Evolutionary conservation across 2,797 vertebrate species (phyloP), one percentile per base, ranked within the genome.

Genomic region (Euphonia xanthogaster): DNA sequence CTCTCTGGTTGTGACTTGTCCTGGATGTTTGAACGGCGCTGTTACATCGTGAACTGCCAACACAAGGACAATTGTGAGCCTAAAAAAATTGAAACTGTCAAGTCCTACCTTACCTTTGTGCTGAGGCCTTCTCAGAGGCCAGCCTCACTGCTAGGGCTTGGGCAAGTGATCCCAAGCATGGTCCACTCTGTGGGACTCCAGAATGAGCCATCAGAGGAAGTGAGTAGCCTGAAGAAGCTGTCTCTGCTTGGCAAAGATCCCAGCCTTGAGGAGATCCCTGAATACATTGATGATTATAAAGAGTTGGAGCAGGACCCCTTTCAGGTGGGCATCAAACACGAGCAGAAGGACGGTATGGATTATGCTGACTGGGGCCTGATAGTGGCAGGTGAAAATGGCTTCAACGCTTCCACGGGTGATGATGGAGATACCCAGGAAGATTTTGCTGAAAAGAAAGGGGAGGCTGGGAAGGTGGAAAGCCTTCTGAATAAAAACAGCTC

Each of bases 21-120:
- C 61, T 99, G 99, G 99, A 97, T 99, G 97, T 98, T 99, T 23
- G 97, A 99, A 67, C 98, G 95, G 19, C 98, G 91, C 90, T 99
- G 99, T 97, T 99, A 99, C 70, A 95, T 99, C 3, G 98, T 99
- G 88, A 98, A 97, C 97, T 99, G 99, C 94, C 98, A 97, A 51
- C 98, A 84, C 82, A 97, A 94, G 88, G 98, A 98, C 63, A 98
- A 97, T 68, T 99, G 99, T 54, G 97, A 97, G 68, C 99, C 98
- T 63, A 98, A 97, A 90, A 96, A 98, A 78, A 96, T 98, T 33
- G 98, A 98, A 4, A 98, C 97, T 2, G 95, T 98, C 0, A 98
- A 98, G 54, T 99, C 99, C 4, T 96, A 98, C 57, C 96, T 99
- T 47, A 98, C 97, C 47, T 99, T 99, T 90, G 97, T 99, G 80